These are phyloP conservation scores for Apodemia zela DNA, from an alignment of 2,888 invertebrate species.

Conservation along the genomic window DNA sequence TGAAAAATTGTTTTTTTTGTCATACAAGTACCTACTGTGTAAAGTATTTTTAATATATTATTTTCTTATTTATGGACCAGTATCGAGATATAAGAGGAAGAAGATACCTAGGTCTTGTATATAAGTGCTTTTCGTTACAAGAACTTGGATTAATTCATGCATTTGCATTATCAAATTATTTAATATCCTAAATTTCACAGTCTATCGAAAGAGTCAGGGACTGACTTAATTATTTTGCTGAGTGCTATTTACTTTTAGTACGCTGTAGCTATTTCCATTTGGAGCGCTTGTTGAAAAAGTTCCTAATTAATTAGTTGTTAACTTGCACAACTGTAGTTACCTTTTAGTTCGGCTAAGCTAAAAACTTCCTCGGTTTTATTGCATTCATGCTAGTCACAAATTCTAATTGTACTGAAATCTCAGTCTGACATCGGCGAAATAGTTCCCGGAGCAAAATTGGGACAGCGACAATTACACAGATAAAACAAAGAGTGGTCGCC, in stretches of 20 bases:
- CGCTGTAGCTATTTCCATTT: slow-evolving; percentile 9
- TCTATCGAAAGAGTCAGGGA: background rate
- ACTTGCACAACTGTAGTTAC: slow-evolving; percentile 12
- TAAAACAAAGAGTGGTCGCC: slow-evolving; percentile 12
- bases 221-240: slow-evolving; percentile 7
- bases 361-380: background rate
- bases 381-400: slow-evolving; percentile 4
- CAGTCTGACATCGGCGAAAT: slow-evolving; percentile 4
- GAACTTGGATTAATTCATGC: too few species aligned
- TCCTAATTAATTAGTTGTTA: slow-evolving; percentile 14
- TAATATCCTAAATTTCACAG: background rate
- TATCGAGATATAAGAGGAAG: too few species aligned
- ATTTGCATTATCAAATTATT: too few species aligned
- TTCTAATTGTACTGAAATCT: slow-evolving; percentile 13
- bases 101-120: too few species aligned
- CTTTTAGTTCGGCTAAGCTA: slow-evolving; percentile 12
- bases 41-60: too few species aligned
- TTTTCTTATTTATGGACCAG: too few species aligned
- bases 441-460: slow-evolving; percentile 2
- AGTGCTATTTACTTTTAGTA: slow-evolving; percentile 4
- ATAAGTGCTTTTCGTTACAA: too few species aligned
- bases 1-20: too few species aligned
- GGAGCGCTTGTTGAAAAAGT: slow-evolving; percentile 5
- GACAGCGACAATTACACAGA: background rate
- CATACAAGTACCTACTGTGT: too few species aligned